Conservation (phyloP, 2,113 vertebrate genomes). For the Emydocephalus ijimae region DNA sequence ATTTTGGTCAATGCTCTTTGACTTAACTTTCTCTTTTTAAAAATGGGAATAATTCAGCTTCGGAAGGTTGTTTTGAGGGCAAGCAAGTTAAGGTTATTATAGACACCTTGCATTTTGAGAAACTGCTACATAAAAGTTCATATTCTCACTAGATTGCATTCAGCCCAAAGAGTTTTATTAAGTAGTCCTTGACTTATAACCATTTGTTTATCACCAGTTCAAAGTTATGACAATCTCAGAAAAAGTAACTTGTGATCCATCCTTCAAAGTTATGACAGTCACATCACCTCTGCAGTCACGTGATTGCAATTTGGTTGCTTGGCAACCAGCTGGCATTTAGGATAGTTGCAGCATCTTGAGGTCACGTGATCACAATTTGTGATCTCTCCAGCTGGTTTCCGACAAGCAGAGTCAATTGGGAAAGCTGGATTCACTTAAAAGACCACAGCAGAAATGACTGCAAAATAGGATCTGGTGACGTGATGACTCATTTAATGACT, state of each 20-base stretch:
- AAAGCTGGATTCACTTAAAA: neutral
- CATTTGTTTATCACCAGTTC: neutral
- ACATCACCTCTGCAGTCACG: neutral
- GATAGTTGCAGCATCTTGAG: neutral
- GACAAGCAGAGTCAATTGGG: neutral
- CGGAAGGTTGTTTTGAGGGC: neutral
- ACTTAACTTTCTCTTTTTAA: neutral
- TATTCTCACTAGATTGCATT: conserved; percentile 11
- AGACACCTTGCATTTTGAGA: neutral
- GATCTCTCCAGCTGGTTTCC: neutral
- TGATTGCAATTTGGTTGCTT: neutral
- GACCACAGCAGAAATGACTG: neutral
- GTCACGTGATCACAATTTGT: neutral
- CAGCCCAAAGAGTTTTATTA: conserved; percentile 50
- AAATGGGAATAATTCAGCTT: neutral
- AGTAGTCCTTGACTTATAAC: neutral
- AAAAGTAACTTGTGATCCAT: too few species aligned
- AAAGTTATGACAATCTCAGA: neutral
- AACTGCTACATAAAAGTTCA: conserved; percentile 16
- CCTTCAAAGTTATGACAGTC: neutral
- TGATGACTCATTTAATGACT: neutral
- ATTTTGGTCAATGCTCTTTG: neutral
- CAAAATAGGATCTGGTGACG: neutral
- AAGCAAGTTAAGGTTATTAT: neutral
- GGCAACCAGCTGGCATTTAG: neutral